Evolutionary conservation across 2,888 invertebrate genomes (phyloP).

Genomic region (Alcis repandata): DNA sequence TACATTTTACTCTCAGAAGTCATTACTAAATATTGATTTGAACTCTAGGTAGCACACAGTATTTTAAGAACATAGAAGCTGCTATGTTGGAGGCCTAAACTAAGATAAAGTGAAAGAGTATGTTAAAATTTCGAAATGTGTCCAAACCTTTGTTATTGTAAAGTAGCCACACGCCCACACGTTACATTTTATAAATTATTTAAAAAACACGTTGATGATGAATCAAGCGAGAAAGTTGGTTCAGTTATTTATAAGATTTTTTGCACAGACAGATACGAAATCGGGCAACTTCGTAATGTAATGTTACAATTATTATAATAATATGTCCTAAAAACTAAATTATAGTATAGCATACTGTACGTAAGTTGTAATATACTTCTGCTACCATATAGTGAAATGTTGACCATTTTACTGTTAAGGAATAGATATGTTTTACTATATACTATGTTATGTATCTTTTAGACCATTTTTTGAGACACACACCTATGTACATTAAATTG

Average conservation of each 20-base stretch:
- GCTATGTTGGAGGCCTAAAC: constrained; percentile 33
- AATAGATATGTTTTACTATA: constrained; percentile 34
- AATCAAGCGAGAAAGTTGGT: background rate
- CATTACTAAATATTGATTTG: constrained; percentile 17
- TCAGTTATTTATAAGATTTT: background rate
- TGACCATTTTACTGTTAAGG: constrained; percentile 59
- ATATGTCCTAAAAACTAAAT: constrained; percentile 10
- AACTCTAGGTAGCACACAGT: constrained; percentile 42
- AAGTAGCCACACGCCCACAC: background rate
- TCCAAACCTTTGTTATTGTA: background rate
- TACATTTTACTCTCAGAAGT: constrained; percentile 24
- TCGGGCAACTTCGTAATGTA: constrained; percentile 9
- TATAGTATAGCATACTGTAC: constrained; percentile 24
- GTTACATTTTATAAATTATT: background rate
- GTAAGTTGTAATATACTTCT: constrained; percentile 23
- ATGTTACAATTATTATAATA: constrained; percentile 7
- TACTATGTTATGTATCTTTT: constrained; percentile 54
- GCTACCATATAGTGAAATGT: constrained; percentile 56
- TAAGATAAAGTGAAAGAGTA: constrained; percentile 19
- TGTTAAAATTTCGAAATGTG: constrained; percentile 14
- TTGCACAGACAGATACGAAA: constrained; percentile 4
- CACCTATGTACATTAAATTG: constrained; percentile 30
- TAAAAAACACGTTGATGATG: background rate
- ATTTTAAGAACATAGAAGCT: constrained; percentile 39
- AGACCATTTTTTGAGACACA: constrained; percentile 52